Evolutionary conservation across 2,797 vertebrate genomes (phyloP), one percentile per base, ranked within the genome.

Genomic region (Synaphobranchus kaupii): DNA sequence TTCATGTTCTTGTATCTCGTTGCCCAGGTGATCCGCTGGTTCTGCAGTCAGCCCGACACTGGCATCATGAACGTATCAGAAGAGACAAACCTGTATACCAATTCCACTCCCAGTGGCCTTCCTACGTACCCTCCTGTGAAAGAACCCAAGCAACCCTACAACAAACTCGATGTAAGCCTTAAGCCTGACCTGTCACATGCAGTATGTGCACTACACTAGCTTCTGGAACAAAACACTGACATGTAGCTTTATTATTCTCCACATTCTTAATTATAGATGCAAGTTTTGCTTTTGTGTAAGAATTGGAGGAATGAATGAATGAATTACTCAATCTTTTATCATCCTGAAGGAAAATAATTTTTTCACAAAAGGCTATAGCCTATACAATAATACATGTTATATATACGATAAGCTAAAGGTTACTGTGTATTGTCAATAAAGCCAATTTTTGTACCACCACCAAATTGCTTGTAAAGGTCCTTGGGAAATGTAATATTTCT

Each of bases 1-100:
- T 4, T 0, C 39, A 28, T 2, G 12, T 28, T 39, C n/a, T 5
- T 44, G 17, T 47, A 1, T 84, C 85, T 3, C 73, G 15, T 44
- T 56, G 0, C 20, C 4, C 17, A 87, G 86, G 47, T 87, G 47
- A 54, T 63, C 28, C 80, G 81, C 12, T 84, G 81, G 81, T 87
- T 63, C 73, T 71, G 86, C 34, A 34, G 10, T 6, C 28, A 39
- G 25, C 20, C 68, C 3, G 60, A 87, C 2, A 87, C 48, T 13
- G 10, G 47, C 56, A 13, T 47, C 48, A 44, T 22, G 22, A 54
- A 52, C 3, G 5, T 44, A 48, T 25, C 34, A 5, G 81, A 22
- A 17, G 63, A 56, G 5, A 81, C 47, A n/a, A 83, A 28, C 58
- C 81, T 50, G 22, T 71, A 73, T 13, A 28, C 25, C 25, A 87